These are phyloP conservation scores for Resseliella maxima DNA, from an alignment of 2,888 invertebrate genomes.

Conservation along the genomic window DNA sequence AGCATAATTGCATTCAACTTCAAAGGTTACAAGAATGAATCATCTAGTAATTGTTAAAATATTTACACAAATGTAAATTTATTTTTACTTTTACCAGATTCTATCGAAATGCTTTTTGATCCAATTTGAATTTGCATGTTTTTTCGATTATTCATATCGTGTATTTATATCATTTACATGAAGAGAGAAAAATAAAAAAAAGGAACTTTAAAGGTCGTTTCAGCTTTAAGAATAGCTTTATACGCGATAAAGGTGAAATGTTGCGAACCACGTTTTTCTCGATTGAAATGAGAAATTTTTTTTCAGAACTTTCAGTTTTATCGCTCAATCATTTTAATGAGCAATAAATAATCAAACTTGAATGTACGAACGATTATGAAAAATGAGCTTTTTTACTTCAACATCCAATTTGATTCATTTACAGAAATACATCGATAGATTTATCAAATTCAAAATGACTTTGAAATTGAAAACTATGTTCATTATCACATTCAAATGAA, in stretches of 20 bases:
- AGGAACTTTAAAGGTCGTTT: background rate
- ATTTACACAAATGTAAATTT: no score
- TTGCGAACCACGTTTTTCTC: no score
- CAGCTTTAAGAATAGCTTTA: no score
- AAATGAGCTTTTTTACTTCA: no score
- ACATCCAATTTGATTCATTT: background rate
- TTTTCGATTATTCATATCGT: background rate
- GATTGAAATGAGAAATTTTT: no score
- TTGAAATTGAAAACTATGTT: slow-evolving; percentile 3
- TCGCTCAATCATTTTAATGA: no score
- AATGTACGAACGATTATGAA: no score
- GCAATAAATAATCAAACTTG: no score
- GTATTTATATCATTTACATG: background rate
- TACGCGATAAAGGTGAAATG: no score
- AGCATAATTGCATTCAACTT: background rate
- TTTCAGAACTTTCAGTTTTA: no score
- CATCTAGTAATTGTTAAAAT: background rate
- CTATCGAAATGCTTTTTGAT: slow-evolving; percentile 11
- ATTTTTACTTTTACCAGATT: background rate
- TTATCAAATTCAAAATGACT: background rate
- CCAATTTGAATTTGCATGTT: slow-evolving; percentile 8
- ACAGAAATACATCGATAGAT: background rate
- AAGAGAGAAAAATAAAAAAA: background rate
- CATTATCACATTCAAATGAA: slow-evolving; percentile 1
- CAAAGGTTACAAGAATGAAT: background rate